These are phyloP conservation scores for Lithophane semibrunnea DNA, from an alignment of 2,888 invertebrate species.

Conservation along the genomic window DNA sequence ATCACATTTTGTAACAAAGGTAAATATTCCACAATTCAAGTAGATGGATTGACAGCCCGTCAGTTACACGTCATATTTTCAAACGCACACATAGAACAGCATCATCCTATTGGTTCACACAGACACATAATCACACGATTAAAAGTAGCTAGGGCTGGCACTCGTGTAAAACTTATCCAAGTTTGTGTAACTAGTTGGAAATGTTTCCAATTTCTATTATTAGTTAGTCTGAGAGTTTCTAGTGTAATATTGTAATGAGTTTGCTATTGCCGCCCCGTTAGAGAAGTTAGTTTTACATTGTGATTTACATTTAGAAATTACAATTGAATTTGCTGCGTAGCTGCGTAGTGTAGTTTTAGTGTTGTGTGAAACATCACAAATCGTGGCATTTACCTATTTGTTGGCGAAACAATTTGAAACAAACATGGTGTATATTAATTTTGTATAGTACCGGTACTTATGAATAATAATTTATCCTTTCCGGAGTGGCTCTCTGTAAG, in stretches of 20 bases:
- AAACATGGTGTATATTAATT: background rate
- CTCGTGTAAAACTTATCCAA: slow-evolving; percentile 35
- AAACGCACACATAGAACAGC: slow-evolving; percentile 29
- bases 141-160: slow-evolving; percentile 36
- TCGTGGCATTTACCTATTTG: background rate
- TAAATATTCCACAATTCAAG: slow-evolving; percentile 23
- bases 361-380: slow-evolving; percentile 21
- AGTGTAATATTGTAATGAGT: slow-evolving; percentile 61
- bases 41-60: slow-evolving; percentile 47
- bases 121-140: slow-evolving; percentile 22
- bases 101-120: slow-evolving; percentile 11
- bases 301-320: slow-evolving; percentile 47
- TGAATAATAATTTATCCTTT: slow-evolving; percentile 1
- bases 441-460: background rate
- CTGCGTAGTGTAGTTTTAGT: slow-evolving; percentile 18
- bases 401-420: background rate
- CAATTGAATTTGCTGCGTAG: slow-evolving; percentile 27
- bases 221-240: slow-evolving; percentile 50
- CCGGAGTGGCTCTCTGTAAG: too few species aligned
- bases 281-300: slow-evolving; percentile 50
- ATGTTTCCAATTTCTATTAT: slow-evolving; percentile 61
- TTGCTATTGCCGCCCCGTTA: slow-evolving; percentile 43
- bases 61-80: slow-evolving; percentile 17
- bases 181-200: slow-evolving; percentile 52
- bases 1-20: slow-evolving; percentile 38